Percentiles rank a stretch among this genome's conserved stretches.
These are phyloP conservation scores for Vireo griseus DNA, from an alignment of 2,797 vertebrate species.

Conservation along the genomic window DNA sequence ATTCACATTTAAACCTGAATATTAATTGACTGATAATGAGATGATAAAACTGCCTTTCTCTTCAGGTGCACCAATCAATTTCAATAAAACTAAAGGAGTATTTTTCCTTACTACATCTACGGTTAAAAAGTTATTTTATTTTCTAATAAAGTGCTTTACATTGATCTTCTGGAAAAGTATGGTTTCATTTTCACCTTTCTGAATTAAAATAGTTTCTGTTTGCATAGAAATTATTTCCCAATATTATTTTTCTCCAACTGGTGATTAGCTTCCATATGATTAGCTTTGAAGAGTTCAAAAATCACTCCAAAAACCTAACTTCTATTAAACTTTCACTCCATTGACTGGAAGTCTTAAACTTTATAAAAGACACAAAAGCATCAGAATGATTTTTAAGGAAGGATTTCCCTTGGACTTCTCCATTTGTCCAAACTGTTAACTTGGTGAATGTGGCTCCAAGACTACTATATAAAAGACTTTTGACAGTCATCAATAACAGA, in stretches of 20 bases:
- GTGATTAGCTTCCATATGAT: slow-evolving; percentile 77
- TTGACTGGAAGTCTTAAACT: neutral
- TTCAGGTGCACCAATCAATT: slow-evolving; percentile 89
- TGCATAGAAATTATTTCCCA: slow-evolving; percentile 87
- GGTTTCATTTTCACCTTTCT: slow-evolving; percentile 79
- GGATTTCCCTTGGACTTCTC: neutral
- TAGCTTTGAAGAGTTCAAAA: slow-evolving; percentile 74
- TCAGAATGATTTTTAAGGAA: neutral
- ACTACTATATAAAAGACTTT: neutral
- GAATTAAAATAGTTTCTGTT: slow-evolving; percentile 80
- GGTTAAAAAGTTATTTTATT: slow-evolving; percentile 91
- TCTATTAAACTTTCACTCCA: slow-evolving; percentile 72
- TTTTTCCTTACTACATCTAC: slow-evolving; percentile 81
- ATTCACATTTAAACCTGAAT: slow-evolving; percentile 89
- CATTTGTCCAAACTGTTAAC: neutral
- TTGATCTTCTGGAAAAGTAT: slow-evolving; percentile 84
- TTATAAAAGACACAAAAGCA: neutral
- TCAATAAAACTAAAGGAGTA: slow-evolving; percentile 75
- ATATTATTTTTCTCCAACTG: slow-evolving; percentile 77
- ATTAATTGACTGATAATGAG: slow-evolving; percentile 96
- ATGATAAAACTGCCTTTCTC: slow-evolving; percentile 83
- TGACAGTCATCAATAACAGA: neutral
- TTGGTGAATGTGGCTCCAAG: neutral
- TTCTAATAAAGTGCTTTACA: slow-evolving; percentile 89
- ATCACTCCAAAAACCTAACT: slow-evolving; percentile 66